Conservation (phyloP, 1,140 invertebrate genomes). For the Listronotus oregonensis region DNA sequence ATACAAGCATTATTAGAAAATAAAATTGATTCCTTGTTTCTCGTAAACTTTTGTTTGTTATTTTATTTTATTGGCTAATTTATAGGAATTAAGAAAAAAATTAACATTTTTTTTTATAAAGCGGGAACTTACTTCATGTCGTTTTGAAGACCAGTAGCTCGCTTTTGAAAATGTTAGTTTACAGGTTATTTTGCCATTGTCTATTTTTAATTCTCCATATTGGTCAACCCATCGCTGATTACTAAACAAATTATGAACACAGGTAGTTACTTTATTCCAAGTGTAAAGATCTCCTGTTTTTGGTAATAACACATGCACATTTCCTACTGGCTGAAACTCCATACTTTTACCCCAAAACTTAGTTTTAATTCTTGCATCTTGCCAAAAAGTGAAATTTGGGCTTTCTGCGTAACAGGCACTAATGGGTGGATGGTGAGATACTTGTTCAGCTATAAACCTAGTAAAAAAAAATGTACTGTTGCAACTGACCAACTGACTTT, state of each 20-base stretch:
- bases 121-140: slow-evolving; percentile 65
- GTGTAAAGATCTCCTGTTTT: slow-evolving; percentile 70
- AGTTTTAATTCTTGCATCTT: slow-evolving; percentile 81
- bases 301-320: slow-evolving; percentile 60
- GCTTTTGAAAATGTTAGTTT: slow-evolving; percentile 85
- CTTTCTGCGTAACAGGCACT: slow-evolving; percentile 82
- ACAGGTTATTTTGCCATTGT: slow-evolving; percentile 68
- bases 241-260: slow-evolving; percentile 84
- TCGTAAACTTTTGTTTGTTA: no score
- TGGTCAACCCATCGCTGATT: slow-evolving; percentile 85
- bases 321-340: slow-evolving; percentile 82
- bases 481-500: background rate
- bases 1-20: no score
- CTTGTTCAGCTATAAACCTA: slow-evolving; percentile 65
- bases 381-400: slow-evolving; percentile 79
- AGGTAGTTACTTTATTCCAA: slow-evolving; percentile 89
- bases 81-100: no score
- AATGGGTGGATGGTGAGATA: slow-evolving; percentile 86
- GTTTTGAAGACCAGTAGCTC: slow-evolving; percentile 78
- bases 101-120: no score
- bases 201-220: slow-evolving; percentile 81
- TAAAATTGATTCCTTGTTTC: no score
- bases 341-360: slow-evolving; percentile 93
- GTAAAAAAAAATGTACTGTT: slow-evolving; percentile 35
- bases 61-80: no score